Evolutionary conservation across 2,888 invertebrate species (phyloP).

Genomic region (Drosophila mulleri): DNA sequence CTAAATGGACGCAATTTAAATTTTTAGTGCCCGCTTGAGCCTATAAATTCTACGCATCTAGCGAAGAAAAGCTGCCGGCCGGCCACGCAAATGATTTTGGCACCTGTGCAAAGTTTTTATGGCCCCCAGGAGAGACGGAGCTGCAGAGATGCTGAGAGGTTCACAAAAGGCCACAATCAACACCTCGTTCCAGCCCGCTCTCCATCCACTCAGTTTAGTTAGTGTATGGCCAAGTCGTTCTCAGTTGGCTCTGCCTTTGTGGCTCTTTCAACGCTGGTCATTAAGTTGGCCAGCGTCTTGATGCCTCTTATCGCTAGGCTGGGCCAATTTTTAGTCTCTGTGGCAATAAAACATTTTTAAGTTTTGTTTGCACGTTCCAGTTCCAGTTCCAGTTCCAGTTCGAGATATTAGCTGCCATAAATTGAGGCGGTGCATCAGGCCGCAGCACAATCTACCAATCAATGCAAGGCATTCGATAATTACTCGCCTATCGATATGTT

Average conservation of each 20-base stretch:
- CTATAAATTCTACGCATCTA: constrained; percentile 68
- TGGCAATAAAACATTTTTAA: constrained; percentile 60
- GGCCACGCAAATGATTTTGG: constrained; percentile 50
- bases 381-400: constrained; percentile 15
- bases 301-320: constrained; percentile 51
- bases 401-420: constrained; percentile 33
- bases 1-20: constrained; percentile 76
- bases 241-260: not conserved
- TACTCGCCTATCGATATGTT: constrained; percentile 11
- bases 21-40: constrained; percentile 68
- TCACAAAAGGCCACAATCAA: constrained; percentile 67
- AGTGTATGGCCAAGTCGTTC: constrained; percentile 39
- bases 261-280: constrained; percentile 46
- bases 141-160: constrained; percentile 49
- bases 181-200: constrained; percentile 46
- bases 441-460: constrained; percentile 2
- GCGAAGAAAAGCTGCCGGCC: constrained; percentile 24
- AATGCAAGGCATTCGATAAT: constrained; percentile 10
- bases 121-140: constrained; percentile 27
- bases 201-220: not conserved
- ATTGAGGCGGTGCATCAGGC: constrained; percentile 26
- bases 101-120: constrained; percentile 61
- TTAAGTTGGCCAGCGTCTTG: constrained; percentile 49
- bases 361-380: constrained; percentile 31
- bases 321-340: constrained; percentile 40